Evolutionary conservation across 1,140 invertebrate species (phyloP).

Genomic region (Drosophila repleta): DNA sequence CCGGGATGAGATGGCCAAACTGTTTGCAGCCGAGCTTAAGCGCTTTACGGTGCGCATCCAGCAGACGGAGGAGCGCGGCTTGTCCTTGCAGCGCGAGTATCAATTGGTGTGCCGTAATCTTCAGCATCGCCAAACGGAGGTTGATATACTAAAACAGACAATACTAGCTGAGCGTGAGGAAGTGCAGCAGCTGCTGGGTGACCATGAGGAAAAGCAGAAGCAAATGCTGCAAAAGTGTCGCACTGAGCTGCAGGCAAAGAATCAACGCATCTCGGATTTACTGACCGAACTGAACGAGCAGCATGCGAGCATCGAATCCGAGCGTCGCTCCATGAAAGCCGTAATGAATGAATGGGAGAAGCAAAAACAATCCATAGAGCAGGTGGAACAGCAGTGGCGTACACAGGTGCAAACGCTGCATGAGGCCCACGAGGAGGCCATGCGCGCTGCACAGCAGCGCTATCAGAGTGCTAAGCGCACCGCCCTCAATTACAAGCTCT

Average conservation of each 20-base stretch:
- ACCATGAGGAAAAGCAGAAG: slow-evolving; percentile 81
- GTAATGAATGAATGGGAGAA: slow-evolving; percentile 80
- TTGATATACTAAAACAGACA: slow-evolving; percentile 85
- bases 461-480: slow-evolving; percentile 86
- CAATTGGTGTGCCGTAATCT: slow-evolving; percentile 83
- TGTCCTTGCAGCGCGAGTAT: slow-evolving; percentile 85
- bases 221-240: slow-evolving; percentile 58
- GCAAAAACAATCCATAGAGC: slow-evolving; percentile 58
- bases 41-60: slow-evolving; percentile 84
- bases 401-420: slow-evolving; percentile 57
- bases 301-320: slow-evolving; percentile 72
- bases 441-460: slow-evolving; percentile 84
- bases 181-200: slow-evolving; percentile 84
- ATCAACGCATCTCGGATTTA: slow-evolving; percentile 55
- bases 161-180: slow-evolving; percentile 85
- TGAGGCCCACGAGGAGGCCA: slow-evolving; percentile 53
- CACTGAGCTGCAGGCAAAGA: slow-evolving; percentile 65
- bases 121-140: slow-evolving; percentile 84
- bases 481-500: slow-evolving; percentile 85
- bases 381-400: slow-evolving; percentile 68
- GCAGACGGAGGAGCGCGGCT: slow-evolving; percentile 85
- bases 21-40: slow-evolving; percentile 86
- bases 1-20: slow-evolving; percentile 86
- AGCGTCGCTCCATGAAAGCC: slow-evolving; percentile 75
- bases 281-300: slow-evolving; percentile 64